Conservation (phyloP, 2,888 invertebrate genomes). For the Lumbricus terrestris region DNA sequence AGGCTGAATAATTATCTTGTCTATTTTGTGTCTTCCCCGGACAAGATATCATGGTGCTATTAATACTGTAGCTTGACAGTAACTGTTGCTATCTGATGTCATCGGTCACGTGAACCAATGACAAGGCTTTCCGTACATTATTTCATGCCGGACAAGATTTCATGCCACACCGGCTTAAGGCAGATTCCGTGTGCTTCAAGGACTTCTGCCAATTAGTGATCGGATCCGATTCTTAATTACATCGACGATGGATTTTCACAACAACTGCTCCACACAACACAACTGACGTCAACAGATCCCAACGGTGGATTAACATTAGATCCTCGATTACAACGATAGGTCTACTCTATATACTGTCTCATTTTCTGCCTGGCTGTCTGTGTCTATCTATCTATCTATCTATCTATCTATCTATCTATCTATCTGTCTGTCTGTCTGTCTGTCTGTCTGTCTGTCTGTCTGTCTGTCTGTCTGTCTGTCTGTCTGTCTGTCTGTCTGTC, state of each 20-base stretch:
- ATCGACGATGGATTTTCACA: background rate
- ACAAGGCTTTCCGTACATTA: too few relatives aligned
- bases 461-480: background rate
- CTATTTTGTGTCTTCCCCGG: too few relatives aligned
- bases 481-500: background rate
- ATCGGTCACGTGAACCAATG: too few relatives aligned
- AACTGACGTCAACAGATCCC: background rate
- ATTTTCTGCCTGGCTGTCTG: too few relatives aligned
- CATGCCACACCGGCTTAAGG: too few relatives aligned
- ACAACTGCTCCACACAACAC: background rate
- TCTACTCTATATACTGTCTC: too few relatives aligned
- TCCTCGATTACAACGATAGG: background rate
- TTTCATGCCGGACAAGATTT: too few relatives aligned
- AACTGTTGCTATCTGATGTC: too few relatives aligned
- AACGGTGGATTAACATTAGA: background rate
- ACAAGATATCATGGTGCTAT: too few relatives aligned
- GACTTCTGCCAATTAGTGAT: background rate
- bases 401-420: background rate
- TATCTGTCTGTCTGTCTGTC: background rate
- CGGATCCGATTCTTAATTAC: background rate
- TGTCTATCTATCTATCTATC: background rate
- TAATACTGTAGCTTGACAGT: too few relatives aligned
- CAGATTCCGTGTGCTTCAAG: background rate
- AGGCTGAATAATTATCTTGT: too few relatives aligned
- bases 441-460: background rate